phyloP scores from a whole-genome alignment of 2,888 invertebrate species.

The Chloromyia formosa region DNA sequence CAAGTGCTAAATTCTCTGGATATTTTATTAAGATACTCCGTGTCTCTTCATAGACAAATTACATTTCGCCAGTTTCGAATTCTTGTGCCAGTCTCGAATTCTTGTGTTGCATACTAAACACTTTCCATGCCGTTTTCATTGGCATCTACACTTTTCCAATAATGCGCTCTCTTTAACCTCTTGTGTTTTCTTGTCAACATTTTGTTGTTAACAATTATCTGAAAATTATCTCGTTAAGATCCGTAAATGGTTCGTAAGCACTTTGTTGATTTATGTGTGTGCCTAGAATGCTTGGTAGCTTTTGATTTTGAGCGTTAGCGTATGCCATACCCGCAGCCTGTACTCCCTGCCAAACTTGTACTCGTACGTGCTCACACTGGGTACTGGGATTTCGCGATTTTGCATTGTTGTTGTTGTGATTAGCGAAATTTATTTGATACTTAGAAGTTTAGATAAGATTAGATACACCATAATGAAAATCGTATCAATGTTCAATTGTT shows the following conservation, averaged over 20 bases:
- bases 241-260: constrained; percentile 31
- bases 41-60: too few relatives aligned
- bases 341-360: too few relatives aligned
- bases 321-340: too few relatives aligned
- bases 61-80: too few relatives aligned
- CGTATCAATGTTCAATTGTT: background rate
- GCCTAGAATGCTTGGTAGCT: constrained; percentile 20
- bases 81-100: background rate
- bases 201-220: constrained; percentile 23
- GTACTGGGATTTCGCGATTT: background rate
- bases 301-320: background rate
- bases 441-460: background rate
- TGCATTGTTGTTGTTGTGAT: background rate
- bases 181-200: background rate
- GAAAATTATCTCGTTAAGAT: constrained; percentile 24
- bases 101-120: background rate
- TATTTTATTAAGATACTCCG: too few relatives aligned
- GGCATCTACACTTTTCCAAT: background rate
- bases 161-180: background rate
- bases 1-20: too few relatives aligned
- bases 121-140: background rate
- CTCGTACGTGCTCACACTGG: background rate
- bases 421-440: background rate
- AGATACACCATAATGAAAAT: background rate
- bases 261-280: constrained; percentile 23